These are phyloP conservation scores for Pampusana beccarii DNA, from an alignment of 2,113 vertebrate species.

Conservation along the genomic window DNA sequence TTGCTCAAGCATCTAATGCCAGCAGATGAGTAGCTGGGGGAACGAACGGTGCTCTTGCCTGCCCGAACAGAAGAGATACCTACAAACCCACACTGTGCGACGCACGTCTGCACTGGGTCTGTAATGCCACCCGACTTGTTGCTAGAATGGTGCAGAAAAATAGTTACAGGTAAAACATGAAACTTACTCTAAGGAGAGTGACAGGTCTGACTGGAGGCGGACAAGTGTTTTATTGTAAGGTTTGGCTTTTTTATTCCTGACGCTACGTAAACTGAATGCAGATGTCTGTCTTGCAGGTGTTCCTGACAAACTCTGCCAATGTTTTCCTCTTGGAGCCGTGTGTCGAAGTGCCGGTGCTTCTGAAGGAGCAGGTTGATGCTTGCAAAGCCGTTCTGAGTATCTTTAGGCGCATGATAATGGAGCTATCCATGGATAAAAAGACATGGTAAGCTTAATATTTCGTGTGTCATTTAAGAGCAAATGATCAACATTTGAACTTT, in stretches of 20 bases:
- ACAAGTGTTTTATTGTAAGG: background rate
- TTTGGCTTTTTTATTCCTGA: background rate
- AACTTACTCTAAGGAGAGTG: background rate
- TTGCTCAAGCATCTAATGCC: background rate
- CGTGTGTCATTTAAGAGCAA: background rate
- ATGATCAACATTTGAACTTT: background rate
- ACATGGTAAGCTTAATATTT: conserved; percentile 83
- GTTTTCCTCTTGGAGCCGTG: conserved; percentile 97
- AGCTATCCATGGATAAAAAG: conserved; percentile 90
- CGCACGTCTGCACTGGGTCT: background rate
- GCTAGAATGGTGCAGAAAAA: background rate
- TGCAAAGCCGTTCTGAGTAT: conserved; percentile 94
- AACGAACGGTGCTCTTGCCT: background rate
- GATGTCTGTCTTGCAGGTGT: conserved; percentile 80
- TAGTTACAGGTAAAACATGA: background rate
- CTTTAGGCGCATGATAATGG: conserved; percentile 98
- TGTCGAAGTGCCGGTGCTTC: conserved; percentile 87
- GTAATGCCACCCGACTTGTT: background rate
- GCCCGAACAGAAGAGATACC: background rate
- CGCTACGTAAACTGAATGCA: background rate
- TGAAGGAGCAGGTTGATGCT: conserved; percentile 95
- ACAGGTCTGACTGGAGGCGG: background rate
- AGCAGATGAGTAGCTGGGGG: background rate
- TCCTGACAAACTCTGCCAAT: conserved; percentile 94
- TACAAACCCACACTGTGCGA: background rate